Evolutionary conservation across 2,888 invertebrate genomes (phyloP).

Genomic region (Agonopterix arenella): DNA sequence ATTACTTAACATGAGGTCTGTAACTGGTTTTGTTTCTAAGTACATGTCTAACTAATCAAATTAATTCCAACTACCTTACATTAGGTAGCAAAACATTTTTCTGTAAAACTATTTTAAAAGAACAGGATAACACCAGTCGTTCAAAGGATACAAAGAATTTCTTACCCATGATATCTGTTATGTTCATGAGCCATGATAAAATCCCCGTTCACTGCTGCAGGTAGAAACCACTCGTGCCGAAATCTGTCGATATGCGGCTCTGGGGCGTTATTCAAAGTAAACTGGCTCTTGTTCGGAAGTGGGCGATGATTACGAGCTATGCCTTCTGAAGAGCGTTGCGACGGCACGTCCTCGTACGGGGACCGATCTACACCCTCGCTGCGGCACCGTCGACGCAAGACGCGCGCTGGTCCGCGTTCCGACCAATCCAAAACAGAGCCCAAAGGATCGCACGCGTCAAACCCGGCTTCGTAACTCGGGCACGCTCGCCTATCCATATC

Average conservation of each 20-base stretch:
- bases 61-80: no score
- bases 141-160: no score
- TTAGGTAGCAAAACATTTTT: no score
- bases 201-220: constrained; percentile 64
- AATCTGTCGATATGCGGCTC: constrained; percentile 42
- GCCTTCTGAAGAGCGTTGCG: constrained; percentile 46
- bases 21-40: no score
- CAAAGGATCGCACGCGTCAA: constrained; percentile 64
- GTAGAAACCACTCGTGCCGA: constrained; percentile 55
- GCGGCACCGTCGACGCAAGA: constrained; percentile 67
- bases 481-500: constrained; percentile 70
- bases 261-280: constrained; percentile 47
- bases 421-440: constrained; percentile 61
- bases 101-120: no score
- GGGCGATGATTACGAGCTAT: constrained; percentile 40
- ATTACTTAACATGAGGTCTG: background rate
- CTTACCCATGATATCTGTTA: constrained; percentile 50
- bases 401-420: constrained; percentile 54
- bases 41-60: no score
- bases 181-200: constrained; percentile 62
- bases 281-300: constrained; percentile 55
- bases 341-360: constrained; percentile 64
- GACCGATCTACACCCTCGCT: constrained; percentile 70
- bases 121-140: no score
- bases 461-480: constrained; percentile 66